Conservation (phyloP, 1,140 invertebrate species). For the Solenopsis invicta region DNA sequence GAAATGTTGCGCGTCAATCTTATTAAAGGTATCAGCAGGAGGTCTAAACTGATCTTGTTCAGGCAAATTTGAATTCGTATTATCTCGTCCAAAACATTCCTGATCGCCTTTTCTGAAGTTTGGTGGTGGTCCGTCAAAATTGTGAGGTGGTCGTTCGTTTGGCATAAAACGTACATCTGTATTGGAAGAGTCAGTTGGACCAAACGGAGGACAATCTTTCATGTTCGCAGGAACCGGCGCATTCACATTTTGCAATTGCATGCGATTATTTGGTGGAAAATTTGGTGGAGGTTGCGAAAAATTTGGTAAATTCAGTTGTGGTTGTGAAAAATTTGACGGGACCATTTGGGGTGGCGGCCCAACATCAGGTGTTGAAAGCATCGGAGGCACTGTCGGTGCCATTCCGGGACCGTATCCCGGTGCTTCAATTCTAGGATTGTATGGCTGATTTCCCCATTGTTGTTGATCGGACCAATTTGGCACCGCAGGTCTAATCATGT, state of each 20-base stretch:
- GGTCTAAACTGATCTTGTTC: conserved; percentile 69
- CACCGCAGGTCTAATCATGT: conserved; percentile 76
- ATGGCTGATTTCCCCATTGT: conserved; percentile 82
- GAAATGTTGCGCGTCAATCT: conserved; percentile 51
- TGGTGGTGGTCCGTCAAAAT: neutral
- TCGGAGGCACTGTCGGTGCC: conserved; percentile 2
- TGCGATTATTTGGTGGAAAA: conserved; percentile 61
- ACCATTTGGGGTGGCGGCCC: conserved; percentile 54
- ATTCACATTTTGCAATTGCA: conserved; percentile 65
- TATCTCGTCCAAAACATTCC: conserved; percentile 62
- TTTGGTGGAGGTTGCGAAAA: conserved; percentile 77
- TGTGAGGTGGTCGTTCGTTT: conserved; percentile 62
- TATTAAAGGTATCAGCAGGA: conserved; percentile 70
- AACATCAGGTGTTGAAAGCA: conserved; percentile 20
- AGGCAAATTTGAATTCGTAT: conserved; percentile 29
- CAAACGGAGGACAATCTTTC: conserved; percentile 62
- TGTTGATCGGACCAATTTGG: conserved; percentile 82
- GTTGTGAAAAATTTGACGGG: conserved; percentile 77
- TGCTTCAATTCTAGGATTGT: conserved; percentile 77
- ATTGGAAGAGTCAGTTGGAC: conserved; percentile 39
- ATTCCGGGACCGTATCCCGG: conserved; percentile 9
- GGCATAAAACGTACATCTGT: conserved; percentile 43
- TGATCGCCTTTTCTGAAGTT: conserved; percentile 33
- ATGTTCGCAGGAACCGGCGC: conserved; percentile 20
- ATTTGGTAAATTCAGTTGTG: conserved; percentile 77